Evolutionary conservation across 2,888 invertebrate species (phyloP).

Genomic region (Carterocephalus palaemon): DNA sequence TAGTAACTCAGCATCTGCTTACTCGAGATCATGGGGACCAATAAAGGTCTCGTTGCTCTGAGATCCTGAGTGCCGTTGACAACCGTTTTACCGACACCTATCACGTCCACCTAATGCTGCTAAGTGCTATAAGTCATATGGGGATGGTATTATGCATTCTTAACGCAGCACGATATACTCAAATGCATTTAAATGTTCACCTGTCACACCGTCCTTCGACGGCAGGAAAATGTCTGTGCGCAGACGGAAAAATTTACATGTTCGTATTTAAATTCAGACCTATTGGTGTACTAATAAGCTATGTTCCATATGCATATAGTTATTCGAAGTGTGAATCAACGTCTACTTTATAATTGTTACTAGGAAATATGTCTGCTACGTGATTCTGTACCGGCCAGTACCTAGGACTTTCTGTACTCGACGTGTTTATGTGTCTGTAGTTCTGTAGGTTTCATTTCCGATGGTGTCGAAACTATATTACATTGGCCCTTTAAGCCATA

Average conservation of each 20-base stretch:
- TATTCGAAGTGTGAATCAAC: slow-evolving; percentile 8
- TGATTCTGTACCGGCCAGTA: no score
- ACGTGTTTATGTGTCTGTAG: background rate
- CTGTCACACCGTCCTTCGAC: slow-evolving; percentile 53
- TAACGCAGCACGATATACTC: slow-evolving; percentile 26
- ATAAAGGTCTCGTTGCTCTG: no score
- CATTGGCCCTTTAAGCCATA: no score
- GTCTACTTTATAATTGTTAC: slow-evolving; percentile 21
- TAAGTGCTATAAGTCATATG: slow-evolving; percentile 24
- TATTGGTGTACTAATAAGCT: slow-evolving; percentile 34
- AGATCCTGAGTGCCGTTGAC: no score
- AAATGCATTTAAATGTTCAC: slow-evolving; percentile 37
- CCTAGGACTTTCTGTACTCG: no score
- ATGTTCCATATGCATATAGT: slow-evolving; percentile 5
- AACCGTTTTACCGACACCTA: no score
- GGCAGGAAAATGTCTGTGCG: slow-evolving; percentile 63
- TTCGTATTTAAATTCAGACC: slow-evolving; percentile 48
- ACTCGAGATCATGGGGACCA: no score
- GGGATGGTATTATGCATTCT: slow-evolving; percentile 33
- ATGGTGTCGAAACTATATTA: no score
- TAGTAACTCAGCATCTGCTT: no score
- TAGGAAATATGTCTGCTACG: slow-evolving; percentile 15
- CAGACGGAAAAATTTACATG: slow-evolving; percentile 57
- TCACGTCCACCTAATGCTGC: slow-evolving; percentile 15
- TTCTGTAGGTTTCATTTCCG: no score